These are phyloP conservation scores for Corynorhinus townsendii DNA, from an alignment of 2,113 vertebrate species.

Conservation along the genomic window DNA sequence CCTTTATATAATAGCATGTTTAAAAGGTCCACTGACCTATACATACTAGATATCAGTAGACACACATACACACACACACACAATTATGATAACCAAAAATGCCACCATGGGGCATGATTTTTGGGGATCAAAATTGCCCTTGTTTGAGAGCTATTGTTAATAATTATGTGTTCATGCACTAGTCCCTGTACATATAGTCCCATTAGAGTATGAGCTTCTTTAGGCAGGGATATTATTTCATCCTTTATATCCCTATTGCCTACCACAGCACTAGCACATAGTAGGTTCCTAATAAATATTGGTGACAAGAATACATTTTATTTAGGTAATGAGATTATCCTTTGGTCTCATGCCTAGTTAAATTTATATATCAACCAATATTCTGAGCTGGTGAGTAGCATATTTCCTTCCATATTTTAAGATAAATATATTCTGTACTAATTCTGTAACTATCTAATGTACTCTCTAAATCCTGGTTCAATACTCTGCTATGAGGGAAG, in stretches of 20 bases:
- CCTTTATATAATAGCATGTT: neutral
- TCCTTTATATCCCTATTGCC: neutral
- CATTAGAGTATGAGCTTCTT: neutral
- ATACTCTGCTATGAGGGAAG: neutral
- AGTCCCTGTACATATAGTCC: neutral
- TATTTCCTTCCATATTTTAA: neutral
- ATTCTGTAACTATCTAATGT: neutral
- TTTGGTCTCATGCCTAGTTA: neutral
- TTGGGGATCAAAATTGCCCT: neutral
- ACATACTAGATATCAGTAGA: neutral
- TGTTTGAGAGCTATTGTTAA: neutral
- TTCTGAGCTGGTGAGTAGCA: neutral
- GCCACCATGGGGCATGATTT: neutral
- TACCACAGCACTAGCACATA: neutral
- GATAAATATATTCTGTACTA: neutral
- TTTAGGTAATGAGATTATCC: neutral
- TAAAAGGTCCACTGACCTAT: neutral
- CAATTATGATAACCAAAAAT: neutral
- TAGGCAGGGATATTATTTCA: neutral
- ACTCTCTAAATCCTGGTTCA: neutral
- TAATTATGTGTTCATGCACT: neutral
- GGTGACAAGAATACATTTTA: neutral
- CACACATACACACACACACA: neutral
- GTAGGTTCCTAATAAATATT: neutral
- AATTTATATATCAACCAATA: constrained; percentile 1